Percentiles rank a stretch among this genome's conserved stretches.
Conservation (phyloP, 2,797 vertebrate genomes). For the Pyrocephalus nanus region DNA sequence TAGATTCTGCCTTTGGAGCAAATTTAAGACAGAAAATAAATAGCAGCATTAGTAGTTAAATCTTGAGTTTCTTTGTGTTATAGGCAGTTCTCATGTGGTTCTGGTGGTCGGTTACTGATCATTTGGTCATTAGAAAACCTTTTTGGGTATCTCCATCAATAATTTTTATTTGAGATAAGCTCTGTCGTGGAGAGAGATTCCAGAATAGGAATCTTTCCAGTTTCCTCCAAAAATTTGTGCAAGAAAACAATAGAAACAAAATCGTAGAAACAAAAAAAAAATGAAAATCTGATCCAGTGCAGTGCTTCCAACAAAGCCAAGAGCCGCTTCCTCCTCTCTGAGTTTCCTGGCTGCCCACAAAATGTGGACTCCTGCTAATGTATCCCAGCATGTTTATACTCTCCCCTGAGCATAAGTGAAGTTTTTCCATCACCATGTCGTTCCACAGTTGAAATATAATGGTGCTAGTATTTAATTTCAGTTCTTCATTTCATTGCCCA, state of each 20-base stretch:
- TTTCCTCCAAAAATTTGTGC: neutral
- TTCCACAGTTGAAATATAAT: neutral
- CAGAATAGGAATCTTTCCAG: neutral
- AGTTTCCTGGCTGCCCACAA: neutral
- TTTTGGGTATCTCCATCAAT: neutral
- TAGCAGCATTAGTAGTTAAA: neutral
- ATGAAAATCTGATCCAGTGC: neutral
- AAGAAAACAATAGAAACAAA: neutral
- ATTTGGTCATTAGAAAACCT: neutral
- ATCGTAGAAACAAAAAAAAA: neutral
- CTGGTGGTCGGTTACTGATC: neutral
- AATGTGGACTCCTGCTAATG: neutral
- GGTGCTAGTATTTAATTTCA: neutral
- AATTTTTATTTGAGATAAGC: neutral
- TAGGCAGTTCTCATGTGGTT: neutral
- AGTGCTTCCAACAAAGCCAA: neutral
- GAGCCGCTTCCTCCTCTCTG: neutral
- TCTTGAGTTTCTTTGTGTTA: neutral
- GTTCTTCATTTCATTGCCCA: neutral
- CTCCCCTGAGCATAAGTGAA: neutral
- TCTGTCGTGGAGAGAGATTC: neutral
- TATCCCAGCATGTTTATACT: neutral
- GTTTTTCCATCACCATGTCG: accelerated
- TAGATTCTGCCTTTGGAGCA: neutral
- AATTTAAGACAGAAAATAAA: neutral